Percentiles rank a stretch among this genome's conserved stretches.
These are phyloP conservation scores for Tupaia chinensis DNA, from an alignment of 2,113 vertebrate species.

Conservation along the genomic window DNA sequence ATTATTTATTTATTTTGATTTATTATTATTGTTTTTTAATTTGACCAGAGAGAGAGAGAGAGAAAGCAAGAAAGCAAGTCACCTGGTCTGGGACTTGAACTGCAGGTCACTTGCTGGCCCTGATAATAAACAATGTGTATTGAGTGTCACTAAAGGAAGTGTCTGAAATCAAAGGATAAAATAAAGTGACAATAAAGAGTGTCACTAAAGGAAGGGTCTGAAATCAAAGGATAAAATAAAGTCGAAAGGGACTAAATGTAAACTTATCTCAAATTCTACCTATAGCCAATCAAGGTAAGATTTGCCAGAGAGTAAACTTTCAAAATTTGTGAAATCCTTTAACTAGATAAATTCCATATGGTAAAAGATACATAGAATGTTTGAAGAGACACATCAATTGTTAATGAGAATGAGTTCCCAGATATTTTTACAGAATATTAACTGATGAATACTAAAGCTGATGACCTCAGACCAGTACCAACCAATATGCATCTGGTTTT, in stretches of 20 bases:
- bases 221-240: slow-evolving; percentile 40
- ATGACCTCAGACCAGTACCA: slow-evolving; percentile 36
- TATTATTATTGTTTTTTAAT: no score
- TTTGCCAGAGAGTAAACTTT: not conserved
- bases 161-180: not conserved
- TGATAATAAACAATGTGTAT: slow-evolving; percentile 12
- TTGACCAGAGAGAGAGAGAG: no score
- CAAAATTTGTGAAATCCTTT: slow-evolving; percentile 24
- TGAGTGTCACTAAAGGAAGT: not conserved
- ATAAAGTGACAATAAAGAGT: not conserved
- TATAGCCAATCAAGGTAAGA: not conserved
- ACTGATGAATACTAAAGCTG: slow-evolving; percentile 73
- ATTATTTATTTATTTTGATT: no score
- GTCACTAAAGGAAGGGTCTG: not conserved
- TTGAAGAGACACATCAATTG: slow-evolving; percentile 16
- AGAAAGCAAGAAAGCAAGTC: no score
- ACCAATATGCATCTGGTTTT: slow-evolving; percentile 31
- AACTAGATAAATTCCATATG: slow-evolving; percentile 11
- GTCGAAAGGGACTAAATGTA: not conserved
- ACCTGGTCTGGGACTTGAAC: no score
- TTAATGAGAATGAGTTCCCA: slow-evolving; percentile 31
- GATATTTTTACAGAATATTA: slow-evolving; percentile 53
- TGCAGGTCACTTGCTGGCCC: no score
- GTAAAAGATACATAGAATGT: not conserved
- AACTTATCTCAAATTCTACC: slow-evolving; percentile 5